Evolutionary conservation across 2,888 invertebrate species (phyloP).

Genomic region (Agrilus cyanescens): DNA sequence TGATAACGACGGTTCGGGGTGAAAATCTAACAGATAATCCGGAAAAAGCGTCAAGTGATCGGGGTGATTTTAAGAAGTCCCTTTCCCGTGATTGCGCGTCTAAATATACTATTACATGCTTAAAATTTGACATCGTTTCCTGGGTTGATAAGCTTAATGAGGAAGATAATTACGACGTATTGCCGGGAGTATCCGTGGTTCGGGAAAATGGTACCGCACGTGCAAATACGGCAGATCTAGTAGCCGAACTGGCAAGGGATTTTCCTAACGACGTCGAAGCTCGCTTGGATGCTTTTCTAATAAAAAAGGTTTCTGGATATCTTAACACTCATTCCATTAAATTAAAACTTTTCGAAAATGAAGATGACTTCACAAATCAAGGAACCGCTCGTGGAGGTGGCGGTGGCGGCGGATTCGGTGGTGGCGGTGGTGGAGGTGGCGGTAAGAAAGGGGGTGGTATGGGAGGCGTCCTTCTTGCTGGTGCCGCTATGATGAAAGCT

Average conservation of each 20-base stretch:
- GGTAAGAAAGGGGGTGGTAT: constrained; percentile 43
- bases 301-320: constrained; percentile 59
- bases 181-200: constrained; percentile 65
- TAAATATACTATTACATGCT: constrained; percentile 57
- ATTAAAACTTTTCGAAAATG: constrained; percentile 53
- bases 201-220: constrained; percentile 43
- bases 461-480: constrained; percentile 37
- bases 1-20: constrained; percentile 13
- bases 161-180: constrained; percentile 53
- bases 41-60: constrained; percentile 17
- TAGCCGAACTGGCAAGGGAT: constrained; percentile 62
- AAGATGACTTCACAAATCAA: constrained; percentile 42
- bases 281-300: constrained; percentile 60
- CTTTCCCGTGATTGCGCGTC: constrained; percentile 42
- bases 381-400: constrained; percentile 42
- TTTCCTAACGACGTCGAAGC: constrained; percentile 67
- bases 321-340: constrained; percentile 63
- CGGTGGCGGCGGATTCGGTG: constrained; percentile 28
- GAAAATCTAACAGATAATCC: constrained; percentile 8
- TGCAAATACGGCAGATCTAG: constrained; percentile 53
- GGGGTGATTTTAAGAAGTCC: constrained; percentile 29
- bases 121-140: constrained; percentile 66
- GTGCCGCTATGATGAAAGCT: constrained; percentile 50
- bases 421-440: constrained; percentile 27
- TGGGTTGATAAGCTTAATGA: constrained; percentile 64